Percentiles rank a stretch among this genome's conserved stretches.
Conservation (phyloP, 2,113 vertebrate species). For the Neodontobutis hainanensis region DNA sequence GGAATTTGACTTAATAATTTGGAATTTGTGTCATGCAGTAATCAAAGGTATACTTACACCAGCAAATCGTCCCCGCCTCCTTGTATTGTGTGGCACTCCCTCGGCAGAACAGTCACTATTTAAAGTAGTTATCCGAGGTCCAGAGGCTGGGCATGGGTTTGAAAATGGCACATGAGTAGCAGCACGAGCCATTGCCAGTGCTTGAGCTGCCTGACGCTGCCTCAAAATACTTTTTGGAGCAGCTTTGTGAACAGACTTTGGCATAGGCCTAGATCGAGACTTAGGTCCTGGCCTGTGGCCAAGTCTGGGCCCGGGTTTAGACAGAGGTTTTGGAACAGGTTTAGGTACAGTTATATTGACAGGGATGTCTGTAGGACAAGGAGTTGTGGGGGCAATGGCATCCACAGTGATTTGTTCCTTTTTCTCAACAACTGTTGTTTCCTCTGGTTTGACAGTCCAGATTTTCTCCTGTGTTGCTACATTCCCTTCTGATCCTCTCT, state of each 20-base stretch:
- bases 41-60: constrained; percentile 62
- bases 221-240: constrained; percentile 70
- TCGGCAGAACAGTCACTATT: constrained; percentile 47
- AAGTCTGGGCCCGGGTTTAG: constrained; percentile 67
- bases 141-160: constrained; percentile 29
- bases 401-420: constrained; percentile 44
- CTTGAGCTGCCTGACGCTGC: constrained; percentile 63
- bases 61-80: constrained; percentile 64
- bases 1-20: not conserved
- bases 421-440: constrained; percentile 43
- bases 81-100: constrained; percentile 37
- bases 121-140: constrained; percentile 33
- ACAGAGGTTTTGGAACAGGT: constrained; percentile 53
- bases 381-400: constrained; percentile 36
- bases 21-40: not conserved
- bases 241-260: constrained; percentile 66
- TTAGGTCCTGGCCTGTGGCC: constrained; percentile 71
- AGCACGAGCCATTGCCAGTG: constrained; percentile 32
- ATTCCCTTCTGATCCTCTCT: constrained; percentile 55
- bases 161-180: constrained; percentile 41
- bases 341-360: constrained; percentile 60
- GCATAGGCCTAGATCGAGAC: constrained; percentile 58
- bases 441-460: constrained; percentile 69
- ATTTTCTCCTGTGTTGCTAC: constrained; percentile 62
- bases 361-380: constrained; percentile 51